Base-by-base conservation (phyloP, 2,113 vertebrate genomes). In the Pygoscelis antarcticus region DNA sequence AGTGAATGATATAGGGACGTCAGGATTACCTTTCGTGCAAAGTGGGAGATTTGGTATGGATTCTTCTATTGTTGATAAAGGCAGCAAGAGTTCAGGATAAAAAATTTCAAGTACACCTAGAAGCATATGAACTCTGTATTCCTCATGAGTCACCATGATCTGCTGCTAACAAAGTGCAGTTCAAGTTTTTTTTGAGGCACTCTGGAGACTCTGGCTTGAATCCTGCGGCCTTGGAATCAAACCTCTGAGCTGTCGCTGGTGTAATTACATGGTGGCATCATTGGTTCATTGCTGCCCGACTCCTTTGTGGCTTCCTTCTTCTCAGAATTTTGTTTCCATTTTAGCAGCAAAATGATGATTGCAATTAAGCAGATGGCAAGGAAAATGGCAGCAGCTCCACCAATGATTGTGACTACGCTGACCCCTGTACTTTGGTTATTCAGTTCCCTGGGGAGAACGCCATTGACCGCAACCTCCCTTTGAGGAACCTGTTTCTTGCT, bases 241-340 rank as follows among this genome's bases (percentile, higher is more conserved):
- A 99, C 99, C 97, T 99, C 99, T 0, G 99, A 99, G 97, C 99
- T 99, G 97, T 99, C 99, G 0, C 95, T 95, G 89, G 92, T 96
- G 34, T 93, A 97, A 92, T 82, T 97, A 47, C 81, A 98, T 0
- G 96, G 83, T 40, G 75, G 23, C 98, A 98, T 96, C 98, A 98
- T 98, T 29, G 99, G 99, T 94, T 99, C 98, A 0, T 97, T 96
- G 96, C 98, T 98, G 95, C 97, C 97, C 0, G 98, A 97, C 44
- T 82, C 93, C 7, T 85, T 98, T 3, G 98, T 96, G 3, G 80
- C 7, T 80, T 97, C 97, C 66, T 98, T 98, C 60, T 97, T 97
- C 72, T 98, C 97, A 68, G 97, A 93, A 30, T 95, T 96, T 51
- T 68, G 95, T 94, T 96, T 98, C 77, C 97, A 97, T 71, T 97